Evolutionary conservation across 2,888 invertebrate genomes (phyloP).

Genomic region (Onthophagus sagittarius): DNA sequence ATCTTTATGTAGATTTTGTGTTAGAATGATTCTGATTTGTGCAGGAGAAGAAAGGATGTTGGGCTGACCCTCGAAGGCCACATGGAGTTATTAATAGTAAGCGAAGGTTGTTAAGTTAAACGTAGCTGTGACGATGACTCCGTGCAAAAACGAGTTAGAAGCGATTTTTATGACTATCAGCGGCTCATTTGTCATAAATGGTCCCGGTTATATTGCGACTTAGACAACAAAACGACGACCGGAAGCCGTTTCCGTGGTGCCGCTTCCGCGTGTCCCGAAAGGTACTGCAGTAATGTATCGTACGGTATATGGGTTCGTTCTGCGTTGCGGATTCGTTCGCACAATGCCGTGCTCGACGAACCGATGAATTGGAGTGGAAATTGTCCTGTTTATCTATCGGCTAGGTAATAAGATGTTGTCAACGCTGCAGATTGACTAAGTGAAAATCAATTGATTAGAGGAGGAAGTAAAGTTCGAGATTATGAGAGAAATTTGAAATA

Average conservation of each 20-base stretch:
- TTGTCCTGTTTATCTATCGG: background rate
- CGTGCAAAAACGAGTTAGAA: background rate
- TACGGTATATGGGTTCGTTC: background rate
- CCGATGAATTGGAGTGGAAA: background rate
- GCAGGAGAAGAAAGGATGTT: too few relatives aligned
- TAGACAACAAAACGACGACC: background rate
- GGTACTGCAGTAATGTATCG: background rate
- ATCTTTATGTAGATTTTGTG: too few relatives aligned
- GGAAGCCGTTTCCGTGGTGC: background rate
- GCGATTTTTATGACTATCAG: background rate
- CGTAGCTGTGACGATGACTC: background rate
- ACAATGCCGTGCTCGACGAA: background rate
- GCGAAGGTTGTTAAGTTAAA: background rate
- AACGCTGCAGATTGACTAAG: background rate
- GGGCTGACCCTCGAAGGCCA: background rate
- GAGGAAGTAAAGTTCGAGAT: too few relatives aligned
- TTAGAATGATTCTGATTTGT: too few relatives aligned
- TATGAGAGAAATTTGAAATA: too few relatives aligned
- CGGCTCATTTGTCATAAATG: background rate
- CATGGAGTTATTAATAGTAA: background rate
- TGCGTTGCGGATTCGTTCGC: background rate
- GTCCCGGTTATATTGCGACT: background rate
- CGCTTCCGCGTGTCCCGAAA: background rate
- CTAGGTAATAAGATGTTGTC: background rate
- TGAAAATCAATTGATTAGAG: too few relatives aligned